Evolutionary conservation across 2,113 vertebrate species (phyloP).

Genomic region (Numenius arquata): DNA sequence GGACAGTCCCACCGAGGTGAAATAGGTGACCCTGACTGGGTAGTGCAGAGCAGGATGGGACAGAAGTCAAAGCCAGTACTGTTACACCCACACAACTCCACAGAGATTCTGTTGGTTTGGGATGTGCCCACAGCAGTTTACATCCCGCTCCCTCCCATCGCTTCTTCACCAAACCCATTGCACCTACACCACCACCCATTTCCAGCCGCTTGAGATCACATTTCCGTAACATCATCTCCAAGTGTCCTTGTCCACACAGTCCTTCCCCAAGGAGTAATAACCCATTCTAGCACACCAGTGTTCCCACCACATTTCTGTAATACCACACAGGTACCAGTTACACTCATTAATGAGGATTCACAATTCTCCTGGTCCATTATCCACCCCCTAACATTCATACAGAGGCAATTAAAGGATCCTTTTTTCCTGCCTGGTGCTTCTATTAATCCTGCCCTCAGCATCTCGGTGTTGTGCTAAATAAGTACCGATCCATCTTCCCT

Average conservation of each 20-base stretch:
- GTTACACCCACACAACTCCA: accelerated
- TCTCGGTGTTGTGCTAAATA: background rate
- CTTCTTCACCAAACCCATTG: background rate
- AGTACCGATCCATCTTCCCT: background rate
- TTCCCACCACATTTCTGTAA: background rate
- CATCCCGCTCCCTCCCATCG: accelerated
- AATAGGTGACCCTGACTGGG: accelerated
- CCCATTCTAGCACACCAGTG: background rate
- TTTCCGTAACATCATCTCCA: background rate
- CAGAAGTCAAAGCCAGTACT: background rate
- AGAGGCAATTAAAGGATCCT: background rate
- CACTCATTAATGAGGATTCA: background rate
- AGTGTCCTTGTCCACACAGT: background rate
- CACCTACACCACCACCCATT: background rate
- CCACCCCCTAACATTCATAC: background rate
- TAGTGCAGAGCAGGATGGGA: accelerated
- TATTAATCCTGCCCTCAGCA: background rate
- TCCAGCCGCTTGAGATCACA: background rate
- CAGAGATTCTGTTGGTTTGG: accelerated
- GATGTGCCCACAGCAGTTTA: background rate
- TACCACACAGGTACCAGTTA: background rate
- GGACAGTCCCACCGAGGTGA: accelerated
- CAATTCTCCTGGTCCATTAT: background rate
- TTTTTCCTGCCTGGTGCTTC: background rate
- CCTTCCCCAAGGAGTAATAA: background rate